Conservation (phyloP, 2,113 vertebrate species). For the Geothlypis trichas region DNA sequence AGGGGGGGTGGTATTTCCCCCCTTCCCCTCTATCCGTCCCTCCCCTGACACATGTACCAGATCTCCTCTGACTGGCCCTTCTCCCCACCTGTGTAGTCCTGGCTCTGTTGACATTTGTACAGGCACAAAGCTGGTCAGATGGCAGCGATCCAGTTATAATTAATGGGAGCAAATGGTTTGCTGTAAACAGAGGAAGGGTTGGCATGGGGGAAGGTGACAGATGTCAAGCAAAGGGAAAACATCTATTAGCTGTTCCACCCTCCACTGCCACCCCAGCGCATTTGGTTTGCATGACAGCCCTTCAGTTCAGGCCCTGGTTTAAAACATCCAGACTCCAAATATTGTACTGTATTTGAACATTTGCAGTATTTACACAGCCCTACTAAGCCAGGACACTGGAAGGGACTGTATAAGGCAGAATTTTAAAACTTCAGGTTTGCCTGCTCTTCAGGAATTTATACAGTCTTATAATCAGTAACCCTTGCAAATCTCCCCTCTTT, state of each 20-base stretch:
- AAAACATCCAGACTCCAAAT: neutral
- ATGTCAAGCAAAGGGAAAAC: conserved; percentile 46
- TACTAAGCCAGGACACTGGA: neutral
- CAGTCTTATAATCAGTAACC: neutral
- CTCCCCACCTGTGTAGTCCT: neutral
- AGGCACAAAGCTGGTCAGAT: conserved; percentile 12
- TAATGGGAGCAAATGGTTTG: conserved; percentile 52
- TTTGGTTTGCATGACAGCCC: neutral
- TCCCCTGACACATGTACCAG: neutral
- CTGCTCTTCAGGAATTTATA: neutral
- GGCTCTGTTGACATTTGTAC: neutral
- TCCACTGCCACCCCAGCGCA: neutral
- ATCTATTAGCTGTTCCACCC: conserved; percentile 28
- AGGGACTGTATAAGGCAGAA: neutral
- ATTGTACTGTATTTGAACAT: neutral
- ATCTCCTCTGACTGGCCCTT: neutral
- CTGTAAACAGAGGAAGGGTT: conserved; percentile 36
- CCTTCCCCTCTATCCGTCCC: neutral
- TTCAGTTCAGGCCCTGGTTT: neutral
- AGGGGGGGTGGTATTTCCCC: neutral
- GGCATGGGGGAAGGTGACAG: conserved; percentile 33
- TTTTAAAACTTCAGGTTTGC: neutral
- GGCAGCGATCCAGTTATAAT: conserved; percentile 37
- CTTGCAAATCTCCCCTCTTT: neutral
- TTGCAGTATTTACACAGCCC: neutral